Conservation (phyloP, 2,797 vertebrate species). For the Pipistrellus pygmaeus region DNA sequence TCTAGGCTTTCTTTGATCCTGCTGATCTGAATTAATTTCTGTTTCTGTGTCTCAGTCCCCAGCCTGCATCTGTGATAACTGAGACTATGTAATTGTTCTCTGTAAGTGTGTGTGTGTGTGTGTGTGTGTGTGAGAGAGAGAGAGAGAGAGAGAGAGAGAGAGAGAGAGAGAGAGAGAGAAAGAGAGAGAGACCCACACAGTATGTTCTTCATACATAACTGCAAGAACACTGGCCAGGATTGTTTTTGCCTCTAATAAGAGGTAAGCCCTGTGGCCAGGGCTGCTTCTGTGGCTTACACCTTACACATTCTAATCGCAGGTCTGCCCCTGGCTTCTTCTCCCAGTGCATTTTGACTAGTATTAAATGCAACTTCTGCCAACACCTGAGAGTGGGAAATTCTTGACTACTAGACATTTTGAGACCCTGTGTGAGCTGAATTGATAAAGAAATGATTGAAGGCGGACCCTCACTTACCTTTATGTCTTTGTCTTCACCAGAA, state of each 20-base stretch:
- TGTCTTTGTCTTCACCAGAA: not conserved
- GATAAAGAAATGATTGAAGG: not conserved
- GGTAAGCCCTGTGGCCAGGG: not conserved
- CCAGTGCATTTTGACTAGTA: not conserved
- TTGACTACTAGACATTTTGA: not conserved
- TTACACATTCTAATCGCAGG: not conserved
- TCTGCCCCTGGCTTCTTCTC: not conserved
- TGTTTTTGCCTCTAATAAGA: not conserved
- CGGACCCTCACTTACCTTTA: not conserved
- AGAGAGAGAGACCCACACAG: rapidly evolving
- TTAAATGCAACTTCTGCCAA: rapidly evolving
- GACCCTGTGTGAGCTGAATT: not conserved
- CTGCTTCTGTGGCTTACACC: not conserved
- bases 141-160: no score
- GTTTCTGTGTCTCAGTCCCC: not conserved
- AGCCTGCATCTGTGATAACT: not conserved
- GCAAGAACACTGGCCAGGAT: no score
- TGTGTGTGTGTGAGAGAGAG: rapidly evolving
- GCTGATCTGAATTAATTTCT: constrained; percentile 58
- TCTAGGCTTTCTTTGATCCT: constrained; percentile 25
- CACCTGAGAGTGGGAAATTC: not conserved
- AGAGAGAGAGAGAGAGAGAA: no score
- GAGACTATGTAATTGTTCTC: rapidly evolving
- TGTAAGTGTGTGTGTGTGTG: rapidly evolving
- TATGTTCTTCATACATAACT: not conserved